phyloP scores from a whole-genome alignment of 35 echinoderm and acorn worm species.

The Lytechinus variegatus region DNA sequence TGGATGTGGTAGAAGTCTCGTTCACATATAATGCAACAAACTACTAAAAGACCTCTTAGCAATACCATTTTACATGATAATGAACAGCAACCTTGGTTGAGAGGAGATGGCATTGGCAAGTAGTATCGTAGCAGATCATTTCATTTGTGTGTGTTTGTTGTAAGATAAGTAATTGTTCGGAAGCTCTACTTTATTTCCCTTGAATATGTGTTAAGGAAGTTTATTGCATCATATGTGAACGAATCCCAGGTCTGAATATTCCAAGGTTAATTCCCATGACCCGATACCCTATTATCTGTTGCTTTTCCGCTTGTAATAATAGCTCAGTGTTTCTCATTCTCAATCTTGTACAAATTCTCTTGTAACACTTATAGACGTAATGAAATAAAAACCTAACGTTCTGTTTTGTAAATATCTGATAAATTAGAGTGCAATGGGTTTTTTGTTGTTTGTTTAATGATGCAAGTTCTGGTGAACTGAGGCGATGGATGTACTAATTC shows the following conservation, averaged over 20 bases:
- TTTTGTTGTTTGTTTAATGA: neutral
- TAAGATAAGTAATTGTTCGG: neutral
- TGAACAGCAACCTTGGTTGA: neutral
- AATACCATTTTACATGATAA: neutral
- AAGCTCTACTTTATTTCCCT: neutral
- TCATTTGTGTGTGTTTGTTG: neutral
- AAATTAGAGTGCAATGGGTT: neutral
- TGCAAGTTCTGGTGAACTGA: no score
- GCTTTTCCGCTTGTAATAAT: slow-evolving; percentile 14
- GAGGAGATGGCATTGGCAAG: neutral
- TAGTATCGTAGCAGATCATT: neutral
- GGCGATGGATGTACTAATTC: no score
- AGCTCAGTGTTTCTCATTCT: slow-evolving; percentile 12
- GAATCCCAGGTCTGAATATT: neutral
- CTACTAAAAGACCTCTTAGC: neutral
- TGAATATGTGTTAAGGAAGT: neutral
- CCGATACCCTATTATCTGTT: neutral
- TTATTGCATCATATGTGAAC: neutral
- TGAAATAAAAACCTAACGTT: slow-evolving; percentile 52
- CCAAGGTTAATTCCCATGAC: neutral
- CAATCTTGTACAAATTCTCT: slow-evolving; percentile 46
- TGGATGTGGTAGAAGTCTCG: neutral
- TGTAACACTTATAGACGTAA: slow-evolving; percentile 26
- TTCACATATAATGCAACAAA: neutral
- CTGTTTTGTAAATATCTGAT: slow-evolving; percentile 57